phyloP scores from a whole-genome alignment of 2,888 invertebrate species.

The Philaethria dido region DNA sequence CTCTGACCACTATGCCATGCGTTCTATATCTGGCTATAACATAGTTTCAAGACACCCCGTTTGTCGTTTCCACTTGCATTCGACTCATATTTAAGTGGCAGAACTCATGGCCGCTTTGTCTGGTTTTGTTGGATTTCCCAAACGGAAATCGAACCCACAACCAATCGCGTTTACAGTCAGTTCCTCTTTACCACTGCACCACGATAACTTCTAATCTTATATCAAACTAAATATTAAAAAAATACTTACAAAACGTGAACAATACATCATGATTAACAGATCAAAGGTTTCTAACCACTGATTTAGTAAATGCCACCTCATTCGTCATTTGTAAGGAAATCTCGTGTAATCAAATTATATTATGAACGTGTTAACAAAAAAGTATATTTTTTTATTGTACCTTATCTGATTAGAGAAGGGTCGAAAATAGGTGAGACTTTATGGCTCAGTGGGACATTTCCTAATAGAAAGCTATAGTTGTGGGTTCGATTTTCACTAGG shows the following conservation, averaged over 20 bases:
- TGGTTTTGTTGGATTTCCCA: too few relatives aligned
- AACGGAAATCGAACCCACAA: too few relatives aligned
- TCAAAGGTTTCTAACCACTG: slow-evolving; percentile 39
- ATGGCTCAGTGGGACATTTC: neutral
- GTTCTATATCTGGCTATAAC: too few relatives aligned
- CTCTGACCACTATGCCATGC: too few relatives aligned
- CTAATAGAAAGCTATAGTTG: too few relatives aligned
- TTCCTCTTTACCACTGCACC: too few relatives aligned
- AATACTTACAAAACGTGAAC: neutral
- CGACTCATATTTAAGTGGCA: too few relatives aligned
- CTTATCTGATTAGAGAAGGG: slow-evolving; percentile 1
- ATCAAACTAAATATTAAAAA: slow-evolving; percentile 1
- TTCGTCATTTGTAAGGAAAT: slow-evolving; percentile 41
- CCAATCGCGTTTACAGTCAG: neutral
- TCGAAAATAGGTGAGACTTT: neutral
- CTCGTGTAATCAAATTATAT: slow-evolving; percentile 40
- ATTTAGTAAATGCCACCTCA: slow-evolving; percentile 40
- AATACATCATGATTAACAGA: slow-evolving; percentile 44
- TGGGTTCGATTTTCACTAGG: too few relatives aligned
- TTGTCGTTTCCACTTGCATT: too few relatives aligned
- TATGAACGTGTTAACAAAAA: slow-evolving; percentile 39
- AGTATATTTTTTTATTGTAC: slow-evolving; percentile 32
- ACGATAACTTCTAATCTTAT: neutral
- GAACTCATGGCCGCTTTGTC: too few relatives aligned
- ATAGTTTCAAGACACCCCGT: too few relatives aligned